A percentile compares a stretch with the other conserved stretches of the same genome.
Evolutionary conservation across 2,113 vertebrate genomes (phyloP).

Genomic region (Odontophorus gujanensis): DNA sequence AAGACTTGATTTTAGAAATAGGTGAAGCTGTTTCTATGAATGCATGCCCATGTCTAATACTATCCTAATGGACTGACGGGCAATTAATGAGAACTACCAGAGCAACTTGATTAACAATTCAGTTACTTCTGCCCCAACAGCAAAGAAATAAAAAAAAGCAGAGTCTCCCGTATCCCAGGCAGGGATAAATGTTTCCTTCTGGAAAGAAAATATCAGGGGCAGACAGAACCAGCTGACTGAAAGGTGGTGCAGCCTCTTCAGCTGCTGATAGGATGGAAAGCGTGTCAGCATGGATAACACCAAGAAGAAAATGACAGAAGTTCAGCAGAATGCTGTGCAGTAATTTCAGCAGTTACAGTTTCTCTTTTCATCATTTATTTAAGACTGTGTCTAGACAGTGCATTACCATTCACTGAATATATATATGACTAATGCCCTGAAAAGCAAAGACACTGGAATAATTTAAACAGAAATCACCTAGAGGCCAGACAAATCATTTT

Average conservation of each 20-base stretch:
- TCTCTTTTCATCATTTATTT: conserved; percentile 73
- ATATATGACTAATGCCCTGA: conserved; percentile 48
- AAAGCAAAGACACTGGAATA: conserved; percentile 48
- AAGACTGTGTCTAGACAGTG: conserved; percentile 71
- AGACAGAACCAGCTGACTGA: background rate
- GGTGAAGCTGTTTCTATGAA: background rate
- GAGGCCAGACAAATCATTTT: conserved; percentile 21
- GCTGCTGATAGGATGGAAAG: background rate
- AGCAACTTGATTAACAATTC: background rate
- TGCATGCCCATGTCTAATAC: background rate
- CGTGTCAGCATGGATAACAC: background rate
- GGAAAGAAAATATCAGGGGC: background rate
- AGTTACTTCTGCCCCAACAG: background rate
- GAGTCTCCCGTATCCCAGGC: background rate
- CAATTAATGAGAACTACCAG: background rate
- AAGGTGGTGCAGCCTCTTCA: background rate
- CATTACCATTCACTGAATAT: conserved; percentile 66
- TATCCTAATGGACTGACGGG: background rate
- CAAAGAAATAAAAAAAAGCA: background rate
- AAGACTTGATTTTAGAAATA: background rate
- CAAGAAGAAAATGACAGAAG: conserved; percentile 7
- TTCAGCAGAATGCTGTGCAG: background rate
- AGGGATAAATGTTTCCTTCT: background rate
- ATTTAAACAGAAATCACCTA: conserved; percentile 49
- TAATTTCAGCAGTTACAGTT: conserved; percentile 50